These are phyloP conservation scores for Anthrax anthrax DNA, from an alignment of 2,888 invertebrate genomes.

Conservation along the genomic window DNA sequence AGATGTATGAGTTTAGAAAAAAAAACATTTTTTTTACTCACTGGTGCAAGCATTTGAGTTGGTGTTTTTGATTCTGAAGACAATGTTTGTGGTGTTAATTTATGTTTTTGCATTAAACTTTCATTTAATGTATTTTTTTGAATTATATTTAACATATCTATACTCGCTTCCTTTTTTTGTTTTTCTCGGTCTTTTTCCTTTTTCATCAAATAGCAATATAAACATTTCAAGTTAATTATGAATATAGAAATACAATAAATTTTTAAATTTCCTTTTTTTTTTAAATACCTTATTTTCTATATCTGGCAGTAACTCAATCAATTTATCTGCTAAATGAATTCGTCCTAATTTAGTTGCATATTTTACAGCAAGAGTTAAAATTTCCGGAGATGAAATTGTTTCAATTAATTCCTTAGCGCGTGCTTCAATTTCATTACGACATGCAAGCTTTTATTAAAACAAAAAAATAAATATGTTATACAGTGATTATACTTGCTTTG, in stretches of 20 bases:
- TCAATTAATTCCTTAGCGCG: slow-evolving; percentile 78
- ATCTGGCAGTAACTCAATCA: slow-evolving; percentile 44
- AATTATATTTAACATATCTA: slow-evolving; percentile 18
- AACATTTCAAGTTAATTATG: background rate
- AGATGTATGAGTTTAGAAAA: background rate
- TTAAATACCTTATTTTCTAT: slow-evolving; percentile 24
- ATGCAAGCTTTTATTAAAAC: slow-evolving; percentile 49
- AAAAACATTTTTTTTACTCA: slow-evolving; percentile 6
- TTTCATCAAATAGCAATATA: background rate
- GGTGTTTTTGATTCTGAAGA: slow-evolving; percentile 1
- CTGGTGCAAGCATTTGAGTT: slow-evolving; percentile 14
- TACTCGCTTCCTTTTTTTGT: slow-evolving; percentile 21
- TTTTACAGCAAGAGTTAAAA: slow-evolving; percentile 73
- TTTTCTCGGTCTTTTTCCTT: slow-evolving; percentile 21
- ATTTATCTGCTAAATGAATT: slow-evolving; percentile 62
- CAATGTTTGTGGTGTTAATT: slow-evolving; percentile 12
- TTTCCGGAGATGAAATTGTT: slow-evolving; percentile 59
- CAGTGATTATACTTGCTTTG: too few relatives aligned
- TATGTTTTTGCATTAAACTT: slow-evolving; percentile 14
- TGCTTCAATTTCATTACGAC: slow-evolving; percentile 68
- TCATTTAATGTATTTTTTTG: slow-evolving; percentile 17
- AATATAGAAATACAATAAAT: too few relatives aligned
- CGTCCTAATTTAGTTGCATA: slow-evolving; percentile 70
- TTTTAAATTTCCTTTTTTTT: too few relatives aligned
- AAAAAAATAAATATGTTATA: background rate